These are phyloP conservation scores for Ascaphus truei DNA, from an alignment of 2,113 vertebrate species.

Conservation along the genomic window DNA sequence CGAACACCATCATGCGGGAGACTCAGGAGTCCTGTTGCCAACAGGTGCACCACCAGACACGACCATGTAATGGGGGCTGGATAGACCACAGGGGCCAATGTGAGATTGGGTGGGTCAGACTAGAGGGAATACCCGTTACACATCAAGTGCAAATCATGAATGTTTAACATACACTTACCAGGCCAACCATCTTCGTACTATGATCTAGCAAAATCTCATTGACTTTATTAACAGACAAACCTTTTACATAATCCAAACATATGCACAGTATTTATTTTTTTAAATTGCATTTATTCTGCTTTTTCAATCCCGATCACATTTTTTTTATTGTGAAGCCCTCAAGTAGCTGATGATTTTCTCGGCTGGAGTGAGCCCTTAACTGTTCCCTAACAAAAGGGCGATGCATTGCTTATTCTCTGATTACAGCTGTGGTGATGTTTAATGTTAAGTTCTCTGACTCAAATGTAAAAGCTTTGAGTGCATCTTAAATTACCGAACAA, in stretches of 20 bases:
- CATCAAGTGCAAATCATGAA: constrained; percentile 23
- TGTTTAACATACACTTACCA: neutral
- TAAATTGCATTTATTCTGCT: neutral
- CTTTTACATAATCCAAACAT: constrained; percentile 7
- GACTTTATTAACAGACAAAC: constrained; percentile 15
- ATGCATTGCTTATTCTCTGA: no score
- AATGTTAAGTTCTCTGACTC: no score
- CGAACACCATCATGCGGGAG: no score
- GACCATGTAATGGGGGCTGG: no score
- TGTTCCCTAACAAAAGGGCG: neutral
- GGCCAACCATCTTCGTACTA: constrained; percentile 1
- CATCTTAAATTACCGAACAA: no score
- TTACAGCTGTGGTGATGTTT: no score
- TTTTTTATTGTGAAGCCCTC: neutral
- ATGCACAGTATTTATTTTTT: neutral
- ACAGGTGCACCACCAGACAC: no score
- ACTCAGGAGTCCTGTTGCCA: no score
- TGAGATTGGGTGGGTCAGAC: no score
- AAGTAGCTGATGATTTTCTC: neutral
- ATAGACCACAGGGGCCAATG: no score
- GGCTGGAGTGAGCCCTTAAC: neutral
- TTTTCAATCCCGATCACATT: neutral
- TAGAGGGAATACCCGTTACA: no score
- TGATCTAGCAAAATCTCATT: neutral
- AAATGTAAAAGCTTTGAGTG: no score